A percentile compares a stretch with the other conserved stretches of the same genome.
phyloP scores from a whole-genome alignment of 2,888 invertebrate genomes.

The Drosophila rellima region DNA sequence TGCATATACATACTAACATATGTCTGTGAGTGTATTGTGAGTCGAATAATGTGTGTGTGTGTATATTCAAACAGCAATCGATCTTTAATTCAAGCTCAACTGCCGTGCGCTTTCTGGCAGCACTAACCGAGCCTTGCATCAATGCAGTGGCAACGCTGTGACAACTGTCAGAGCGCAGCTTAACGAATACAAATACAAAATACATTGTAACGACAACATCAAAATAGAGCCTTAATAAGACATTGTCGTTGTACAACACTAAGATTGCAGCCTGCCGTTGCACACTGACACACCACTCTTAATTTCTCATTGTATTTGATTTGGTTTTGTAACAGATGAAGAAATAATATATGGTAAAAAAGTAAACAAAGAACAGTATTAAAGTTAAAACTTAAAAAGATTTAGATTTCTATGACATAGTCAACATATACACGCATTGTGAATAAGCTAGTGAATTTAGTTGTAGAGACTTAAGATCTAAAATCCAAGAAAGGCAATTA shows the following conservation, averaged over 20 bases:
- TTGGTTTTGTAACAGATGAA: slow-evolving; percentile 6
- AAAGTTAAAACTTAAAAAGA: slow-evolving; percentile 30
- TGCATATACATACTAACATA: slow-evolving; percentile 29
- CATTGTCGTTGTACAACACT: slow-evolving; percentile 29
- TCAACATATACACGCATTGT: slow-evolving; percentile 26
- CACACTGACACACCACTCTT: slow-evolving; percentile 11
- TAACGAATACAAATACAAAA: slow-evolving; percentile 4
- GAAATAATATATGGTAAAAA: slow-evolving; percentile 6
- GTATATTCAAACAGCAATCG: neutral
- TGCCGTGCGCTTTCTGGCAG: slow-evolving; percentile 5
- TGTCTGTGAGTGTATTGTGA: neutral
- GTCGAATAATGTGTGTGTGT: neutral
- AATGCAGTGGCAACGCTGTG: slow-evolving; percentile 4
- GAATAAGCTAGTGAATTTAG: slow-evolving; percentile 47
- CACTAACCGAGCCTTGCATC: neutral
- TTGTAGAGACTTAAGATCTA: slow-evolving; percentile 50
- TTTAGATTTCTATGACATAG: slow-evolving; percentile 32
- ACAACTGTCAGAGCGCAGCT: slow-evolving; percentile 1
- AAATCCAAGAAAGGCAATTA: slow-evolving; percentile 34
- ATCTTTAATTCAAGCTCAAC: slow-evolving; percentile 12
- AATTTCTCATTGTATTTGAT: neutral
- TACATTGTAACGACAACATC: slow-evolving; percentile 2
- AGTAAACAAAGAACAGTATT: slow-evolving; percentile 28
- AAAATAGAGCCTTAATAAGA: slow-evolving; percentile 11
- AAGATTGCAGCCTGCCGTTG: slow-evolving; percentile 6